A percentile compares a stretch with the other conserved stretches of the same genome.
Evolutionary conservation across 2,113 vertebrate genomes (phyloP).

Genomic region (Erpornis zantholeuca): DNA sequence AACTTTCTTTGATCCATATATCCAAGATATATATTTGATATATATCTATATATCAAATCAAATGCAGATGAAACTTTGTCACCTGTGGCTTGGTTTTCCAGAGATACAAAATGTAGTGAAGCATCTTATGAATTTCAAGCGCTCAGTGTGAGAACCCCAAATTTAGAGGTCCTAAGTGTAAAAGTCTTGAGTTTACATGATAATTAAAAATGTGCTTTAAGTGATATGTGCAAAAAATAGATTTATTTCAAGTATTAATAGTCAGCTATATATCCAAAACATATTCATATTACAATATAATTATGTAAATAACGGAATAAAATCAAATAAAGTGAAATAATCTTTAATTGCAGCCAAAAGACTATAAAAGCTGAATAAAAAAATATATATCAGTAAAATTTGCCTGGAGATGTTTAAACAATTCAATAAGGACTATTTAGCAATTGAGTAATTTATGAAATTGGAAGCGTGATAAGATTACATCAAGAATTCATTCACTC

Average conservation of each 20-base stretch:
- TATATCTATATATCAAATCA: no score
- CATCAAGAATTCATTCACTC: background rate
- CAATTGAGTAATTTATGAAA: background rate
- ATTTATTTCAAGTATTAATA: background rate
- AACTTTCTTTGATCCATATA: background rate
- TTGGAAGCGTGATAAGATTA: background rate
- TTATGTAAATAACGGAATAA: background rate
- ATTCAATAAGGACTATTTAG: background rate
- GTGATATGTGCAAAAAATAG: background rate
- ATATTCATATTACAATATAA: background rate
- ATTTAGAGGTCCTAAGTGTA: background rate
- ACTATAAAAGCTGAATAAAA: background rate
- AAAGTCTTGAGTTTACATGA: background rate
- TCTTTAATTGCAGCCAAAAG: background rate
- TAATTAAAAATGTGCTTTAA: background rate
- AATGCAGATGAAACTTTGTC: background rate
- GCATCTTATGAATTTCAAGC: background rate
- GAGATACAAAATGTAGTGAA: background rate
- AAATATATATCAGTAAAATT: background rate
- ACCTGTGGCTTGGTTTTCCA: background rate
- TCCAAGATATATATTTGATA: no score
- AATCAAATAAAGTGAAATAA: background rate
- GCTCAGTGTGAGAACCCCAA: background rate
- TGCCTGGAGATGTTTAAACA: background rate
- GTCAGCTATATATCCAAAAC: background rate